Base-by-base conservation (phyloP, 1,140 invertebrate genomes). In the Drosophila suzukii region DNA sequence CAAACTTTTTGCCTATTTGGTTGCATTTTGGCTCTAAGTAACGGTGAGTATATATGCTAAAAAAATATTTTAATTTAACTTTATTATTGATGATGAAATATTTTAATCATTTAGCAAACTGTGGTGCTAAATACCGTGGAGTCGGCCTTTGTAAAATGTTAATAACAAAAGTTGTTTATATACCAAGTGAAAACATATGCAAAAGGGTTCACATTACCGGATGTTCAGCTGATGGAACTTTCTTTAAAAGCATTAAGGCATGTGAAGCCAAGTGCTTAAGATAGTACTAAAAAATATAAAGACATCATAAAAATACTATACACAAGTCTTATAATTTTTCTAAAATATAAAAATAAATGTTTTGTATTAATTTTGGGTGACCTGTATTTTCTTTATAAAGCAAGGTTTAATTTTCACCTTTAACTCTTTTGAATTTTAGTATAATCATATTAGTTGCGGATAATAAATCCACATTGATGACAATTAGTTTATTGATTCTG, bases 211-310 rank as follows among this genome's bases (percentile, higher is more conserved):
- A 34, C 7, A 32, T 50, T 11, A 2, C 2, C 15, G 49, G 49
- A 50, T 50, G 49, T 34, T 50, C 49, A 5, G n/a, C 49, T 3
- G 8, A 32, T 34, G 49, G 49, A 32, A 51, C 49, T 15, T 51
- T 51, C 30, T 51, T 51, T 8, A 51, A n/a, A 8, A 51, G 30
- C 5, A 15, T 51, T 0, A 51, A 34, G 11, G 30, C 1, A 0
- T 34, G 24, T 12, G 44, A 24, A 47, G 11, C 44, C 4, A 47
- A 24, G 8, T 47, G 20, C 44, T 13, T 24, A 5, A 4, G 12
- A 8, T 24, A 47, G 10, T 24, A 6, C 2, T 13, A 47, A 3
- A 24, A 6, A 12, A 6, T 24, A 13, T 27, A 43, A 17, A 17
- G 6, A 17, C 7, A 1, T 7, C 0, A 7, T n/a, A 7, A 8